phyloP scores from a whole-genome alignment of 2,797 vertebrate species.

The Poeciliopsis gracilis region DNA sequence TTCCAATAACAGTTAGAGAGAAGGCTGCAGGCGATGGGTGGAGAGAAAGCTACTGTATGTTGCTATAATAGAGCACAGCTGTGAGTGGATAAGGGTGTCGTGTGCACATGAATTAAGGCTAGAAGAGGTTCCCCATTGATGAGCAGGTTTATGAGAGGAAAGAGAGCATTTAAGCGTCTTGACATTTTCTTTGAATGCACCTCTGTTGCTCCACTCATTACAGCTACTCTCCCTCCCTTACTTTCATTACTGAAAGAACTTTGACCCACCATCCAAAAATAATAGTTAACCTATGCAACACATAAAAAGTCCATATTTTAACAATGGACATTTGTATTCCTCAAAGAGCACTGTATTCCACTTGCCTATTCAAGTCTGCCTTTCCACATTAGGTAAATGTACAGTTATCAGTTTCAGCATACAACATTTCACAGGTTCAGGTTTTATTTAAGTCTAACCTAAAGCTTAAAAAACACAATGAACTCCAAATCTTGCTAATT shows the following conservation, averaged over 20 bases:
- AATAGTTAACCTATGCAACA: neutral
- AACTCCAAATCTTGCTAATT: neutral
- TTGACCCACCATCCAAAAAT: constrained; percentile 6
- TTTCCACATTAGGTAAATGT: neutral
- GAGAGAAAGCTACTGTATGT: constrained; percentile 86
- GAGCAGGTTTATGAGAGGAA: constrained; percentile 27
- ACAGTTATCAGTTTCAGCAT: neutral
- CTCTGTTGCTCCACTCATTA: neutral
- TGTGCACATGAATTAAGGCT: constrained; percentile 38
- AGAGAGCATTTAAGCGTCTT: neutral
- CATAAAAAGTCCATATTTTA: neutral
- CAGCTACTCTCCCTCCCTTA: neutral
- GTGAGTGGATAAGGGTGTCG: constrained; percentile 60
- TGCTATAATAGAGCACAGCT: constrained; percentile 91
- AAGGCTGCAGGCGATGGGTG: constrained; percentile 72
- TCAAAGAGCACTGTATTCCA: neutral
- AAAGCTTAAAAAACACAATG: neutral
- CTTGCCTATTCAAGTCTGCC: neutral
- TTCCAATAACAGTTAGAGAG: constrained; percentile 88
- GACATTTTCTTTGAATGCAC: neutral
- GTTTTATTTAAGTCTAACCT: neutral
- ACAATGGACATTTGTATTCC: neutral
- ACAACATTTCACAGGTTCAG: neutral
- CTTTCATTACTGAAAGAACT: neutral
- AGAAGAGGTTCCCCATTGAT: constrained; percentile 38